phyloP scores from a whole-genome alignment of 2,113 vertebrate genomes.

The Leptocoma aspasia region DNA sequence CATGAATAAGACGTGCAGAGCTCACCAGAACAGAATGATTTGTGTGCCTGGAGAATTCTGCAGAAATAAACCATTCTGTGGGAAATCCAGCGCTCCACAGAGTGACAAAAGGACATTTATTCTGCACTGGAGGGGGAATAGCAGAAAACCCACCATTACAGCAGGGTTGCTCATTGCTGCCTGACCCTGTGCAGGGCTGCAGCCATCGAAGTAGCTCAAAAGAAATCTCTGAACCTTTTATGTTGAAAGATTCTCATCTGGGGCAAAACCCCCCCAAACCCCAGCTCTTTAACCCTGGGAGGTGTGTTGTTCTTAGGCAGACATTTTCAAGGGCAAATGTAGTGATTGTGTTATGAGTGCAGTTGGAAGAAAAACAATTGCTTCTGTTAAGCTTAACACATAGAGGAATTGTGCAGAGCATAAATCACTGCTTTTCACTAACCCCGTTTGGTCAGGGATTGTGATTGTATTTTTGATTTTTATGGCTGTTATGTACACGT shows the following conservation, averaged over 20 bases:
- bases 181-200: background rate
- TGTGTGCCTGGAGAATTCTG: conserved; percentile 46
- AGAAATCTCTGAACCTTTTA: background rate
- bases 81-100: background rate
- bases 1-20: conserved; percentile 65
- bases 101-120: conserved; percentile 46
- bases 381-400: conserved; percentile 29
- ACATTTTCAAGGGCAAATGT: conserved; percentile 3
- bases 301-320: background rate
- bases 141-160: background rate
- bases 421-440: conserved; percentile 48
- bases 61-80: conserved; percentile 26
- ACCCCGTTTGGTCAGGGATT: conserved; percentile 22
- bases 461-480: background rate
- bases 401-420: background rate
- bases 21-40: conserved; percentile 71
- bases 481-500: background rate
- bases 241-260: background rate
- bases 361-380: conserved; percentile 14
- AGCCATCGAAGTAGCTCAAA: background rate
- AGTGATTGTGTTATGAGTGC: background rate
- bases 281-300: background rate
- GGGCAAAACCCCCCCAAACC: accelerated
- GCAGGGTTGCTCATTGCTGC: background rate
- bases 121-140: background rate